These are phyloP conservation scores for Euphydryas editha DNA, from an alignment of 2,888 invertebrate species.

Conservation along the genomic window DNA sequence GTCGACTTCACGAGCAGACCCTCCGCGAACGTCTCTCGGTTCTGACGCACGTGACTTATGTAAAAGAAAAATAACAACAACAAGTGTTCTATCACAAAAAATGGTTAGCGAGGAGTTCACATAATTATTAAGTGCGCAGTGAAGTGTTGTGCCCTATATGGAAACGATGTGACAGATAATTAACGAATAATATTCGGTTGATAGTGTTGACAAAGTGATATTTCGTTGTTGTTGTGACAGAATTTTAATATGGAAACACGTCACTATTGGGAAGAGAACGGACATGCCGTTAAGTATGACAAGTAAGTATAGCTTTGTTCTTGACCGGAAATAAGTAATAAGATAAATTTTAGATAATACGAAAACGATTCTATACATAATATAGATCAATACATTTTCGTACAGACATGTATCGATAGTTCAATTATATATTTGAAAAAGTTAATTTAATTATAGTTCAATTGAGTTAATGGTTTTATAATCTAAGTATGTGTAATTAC, in stretches of 20 bases:
- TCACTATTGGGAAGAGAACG: conserved; percentile 77
- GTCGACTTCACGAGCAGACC: conserved; percentile 50
- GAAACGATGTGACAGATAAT: conserved; percentile 54
- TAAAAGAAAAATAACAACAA: neutral
- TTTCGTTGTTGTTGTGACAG: conserved; percentile 56
- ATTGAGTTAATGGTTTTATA: neutral
- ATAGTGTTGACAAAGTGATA: conserved; percentile 55
- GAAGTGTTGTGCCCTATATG: conserved; percentile 48
- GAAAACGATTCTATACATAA: neutral
- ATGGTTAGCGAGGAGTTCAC: conserved; percentile 53
- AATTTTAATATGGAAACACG: conserved; percentile 74
- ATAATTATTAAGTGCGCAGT: conserved; percentile 23
- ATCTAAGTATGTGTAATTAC: neutral
- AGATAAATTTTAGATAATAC: neutral
- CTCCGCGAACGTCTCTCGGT: conserved; percentile 53
- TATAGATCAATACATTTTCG: neutral
- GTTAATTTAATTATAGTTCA: neutral
- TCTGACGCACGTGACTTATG: conserved; percentile 49
- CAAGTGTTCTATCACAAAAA: conserved; percentile 39
- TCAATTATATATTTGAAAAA: neutral
- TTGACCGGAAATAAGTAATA: neutral
- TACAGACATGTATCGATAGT: neutral
- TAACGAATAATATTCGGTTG: conserved; percentile 48
- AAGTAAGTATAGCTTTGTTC: conserved; percentile 58
- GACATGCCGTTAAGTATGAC: conserved; percentile 73